Conservation (phyloP, 2,888 invertebrate species). For the Fabriciana adippe region DNA sequence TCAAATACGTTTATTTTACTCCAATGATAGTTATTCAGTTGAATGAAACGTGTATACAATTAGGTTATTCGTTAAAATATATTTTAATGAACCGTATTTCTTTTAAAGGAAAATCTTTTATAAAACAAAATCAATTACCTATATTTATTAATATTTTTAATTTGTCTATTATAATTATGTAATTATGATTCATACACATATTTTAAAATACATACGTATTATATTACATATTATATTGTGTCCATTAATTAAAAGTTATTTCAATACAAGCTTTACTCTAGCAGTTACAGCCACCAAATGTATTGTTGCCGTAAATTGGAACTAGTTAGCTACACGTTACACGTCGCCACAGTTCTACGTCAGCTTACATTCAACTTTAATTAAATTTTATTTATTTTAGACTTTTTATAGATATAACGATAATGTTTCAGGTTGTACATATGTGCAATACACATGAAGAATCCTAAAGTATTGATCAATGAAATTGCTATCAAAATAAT, state of each 20-base stretch:
- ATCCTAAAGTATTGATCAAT: no score
- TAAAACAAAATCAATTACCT: no score
- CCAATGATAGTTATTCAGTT: constrained; percentile 6
- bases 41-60: not conserved
- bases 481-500: no score
- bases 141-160: no score
- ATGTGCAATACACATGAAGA: no score
- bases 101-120: no score
- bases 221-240: not conserved
- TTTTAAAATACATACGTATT: no score
- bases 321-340: constrained; percentile 39
- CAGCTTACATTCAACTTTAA: constrained; percentile 47
- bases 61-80: not conserved
- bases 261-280: constrained; percentile 4
- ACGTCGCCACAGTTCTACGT: constrained; percentile 28
- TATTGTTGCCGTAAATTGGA: constrained; percentile 45
- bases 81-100: not conserved
- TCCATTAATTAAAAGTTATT: constrained; percentile 1
- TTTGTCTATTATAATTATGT: no score
- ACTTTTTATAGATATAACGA: constrained; percentile 33
- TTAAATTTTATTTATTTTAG: constrained; percentile 54
- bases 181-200: no score
- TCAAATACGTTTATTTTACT: constrained; percentile 33
- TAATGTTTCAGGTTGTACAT: no score
- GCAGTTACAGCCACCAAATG: constrained; percentile 31